Evolutionary conservation across 2,888 invertebrate genomes (phyloP), one percentile per base, ranked within the genome.

Genomic region (Ormia ochracea): DNA sequence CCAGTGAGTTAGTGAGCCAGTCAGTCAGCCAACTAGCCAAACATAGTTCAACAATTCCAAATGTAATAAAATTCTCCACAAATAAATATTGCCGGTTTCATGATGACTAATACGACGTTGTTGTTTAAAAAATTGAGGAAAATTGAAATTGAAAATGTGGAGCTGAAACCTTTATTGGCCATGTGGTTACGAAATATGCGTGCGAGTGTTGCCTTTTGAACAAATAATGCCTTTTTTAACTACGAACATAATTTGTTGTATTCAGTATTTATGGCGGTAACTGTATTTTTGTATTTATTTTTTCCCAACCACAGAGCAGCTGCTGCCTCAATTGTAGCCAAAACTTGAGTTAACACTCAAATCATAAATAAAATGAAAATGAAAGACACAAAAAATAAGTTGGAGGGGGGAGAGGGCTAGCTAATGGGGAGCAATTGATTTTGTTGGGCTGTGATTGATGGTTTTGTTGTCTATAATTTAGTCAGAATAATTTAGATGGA

Each of bases 141-240:
- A 26, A 52, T 3, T 28, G n/a, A 21, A 52, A 26, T 31, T 59
- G 41, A 38, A 23, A 65, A 45, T 7, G 36, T 65, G 19, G 28
- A 33, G 52, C 28, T 63, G 10, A 41, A 43, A 72, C 61, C 54
- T 54, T 54, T 43, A 43, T 52, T 63, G 33, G 54, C 17, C 33
- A 63, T 61, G 61, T 63, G 52, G 52, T 63, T 73, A 28, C 28
- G 36, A 65, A 69, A 63, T 74, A 50, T 69, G 33, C 68, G 54
- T 63, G 54, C 63, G 63, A 73, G 56, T 68, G 19, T 58, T 73
- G 23, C 9, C 50, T 38, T 54, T 31, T 50, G 63, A 12, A 65
- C 17, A 45, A 43, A 31, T 43, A 45, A 36, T 48, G 33, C 38
- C 26, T 41, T n/a, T 45, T 33, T 59, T 45, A 26, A 23, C 43